These are phyloP conservation scores for Gymnorhina tibicen DNA, from an alignment of 2,113 vertebrate species.

Conservation along the genomic window DNA sequence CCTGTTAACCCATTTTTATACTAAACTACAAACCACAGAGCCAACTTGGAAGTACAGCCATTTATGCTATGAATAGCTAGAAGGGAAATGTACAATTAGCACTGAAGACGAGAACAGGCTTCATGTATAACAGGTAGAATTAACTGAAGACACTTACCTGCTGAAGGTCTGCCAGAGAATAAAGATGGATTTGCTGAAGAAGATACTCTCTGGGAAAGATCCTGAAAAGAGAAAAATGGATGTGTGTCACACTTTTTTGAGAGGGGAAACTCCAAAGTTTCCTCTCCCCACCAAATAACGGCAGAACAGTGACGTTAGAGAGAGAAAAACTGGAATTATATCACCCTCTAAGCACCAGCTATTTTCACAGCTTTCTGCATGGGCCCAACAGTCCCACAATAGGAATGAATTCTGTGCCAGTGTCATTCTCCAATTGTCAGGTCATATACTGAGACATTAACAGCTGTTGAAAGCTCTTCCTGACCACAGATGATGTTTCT, in stretches of 20 bases:
- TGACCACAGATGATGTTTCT: neutral
- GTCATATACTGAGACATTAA: neutral
- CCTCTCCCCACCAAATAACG: neutral
- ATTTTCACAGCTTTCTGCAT: neutral
- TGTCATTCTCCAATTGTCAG: neutral
- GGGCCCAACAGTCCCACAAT: neutral
- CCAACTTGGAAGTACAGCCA: neutral
- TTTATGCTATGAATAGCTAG: neutral
- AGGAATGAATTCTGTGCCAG: neutral
- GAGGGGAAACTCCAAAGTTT: neutral
- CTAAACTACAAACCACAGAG: neutral
- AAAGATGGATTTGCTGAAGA: slow-evolving; percentile 95
- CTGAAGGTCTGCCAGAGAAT: slow-evolving; percentile 93
- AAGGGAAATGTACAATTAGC: neutral
- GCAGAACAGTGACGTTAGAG: neutral
- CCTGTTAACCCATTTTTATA: neutral
- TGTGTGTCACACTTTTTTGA: neutral
- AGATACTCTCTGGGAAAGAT: slow-evolving; percentile 97
- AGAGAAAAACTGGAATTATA: neutral
- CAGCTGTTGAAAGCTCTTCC: neutral
- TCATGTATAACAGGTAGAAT: neutral
- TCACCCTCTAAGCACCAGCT: neutral
- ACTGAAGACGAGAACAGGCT: neutral
- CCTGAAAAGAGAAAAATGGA: slow-evolving; percentile 70
- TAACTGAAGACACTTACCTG: slow-evolving; percentile 78